Conservation (phyloP, 2,113 vertebrate genomes). For the Ailurus styani region DNA sequence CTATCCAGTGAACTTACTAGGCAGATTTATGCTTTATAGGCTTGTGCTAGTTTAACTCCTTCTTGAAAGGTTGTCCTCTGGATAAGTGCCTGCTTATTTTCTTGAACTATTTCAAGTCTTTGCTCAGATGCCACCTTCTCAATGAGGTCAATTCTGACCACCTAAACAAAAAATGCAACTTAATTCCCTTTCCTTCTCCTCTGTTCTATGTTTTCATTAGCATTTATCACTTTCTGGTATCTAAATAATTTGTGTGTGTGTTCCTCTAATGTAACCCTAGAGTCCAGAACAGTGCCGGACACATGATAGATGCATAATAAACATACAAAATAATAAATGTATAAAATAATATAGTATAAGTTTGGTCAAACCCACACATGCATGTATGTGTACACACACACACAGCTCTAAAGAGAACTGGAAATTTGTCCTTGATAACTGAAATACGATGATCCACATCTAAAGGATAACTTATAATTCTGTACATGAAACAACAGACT, state of each 20-base stretch:
- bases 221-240: background rate
- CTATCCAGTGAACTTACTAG: background rate
- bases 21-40: background rate
- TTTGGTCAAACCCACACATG: background rate
- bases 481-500: background rate
- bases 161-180: background rate
- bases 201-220: background rate
- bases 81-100: background rate
- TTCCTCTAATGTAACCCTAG: background rate
- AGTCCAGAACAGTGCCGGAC: background rate
- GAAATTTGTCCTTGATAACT: background rate
- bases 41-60: background rate
- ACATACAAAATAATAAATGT: background rate
- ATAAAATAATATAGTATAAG: background rate
- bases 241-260: background rate
- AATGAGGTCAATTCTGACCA: background rate
- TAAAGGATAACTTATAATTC: conserved; percentile 23
- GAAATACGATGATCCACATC: background rate
- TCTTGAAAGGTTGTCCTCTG: background rate
- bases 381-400: background rate
- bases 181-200: background rate
- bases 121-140: background rate
- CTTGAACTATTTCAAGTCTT: background rate
- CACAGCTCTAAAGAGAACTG: background rate
- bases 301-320: background rate